These are phyloP conservation scores for Coenonympha arcania DNA, from an alignment of 2,888 invertebrate species.

Conservation along the genomic window DNA sequence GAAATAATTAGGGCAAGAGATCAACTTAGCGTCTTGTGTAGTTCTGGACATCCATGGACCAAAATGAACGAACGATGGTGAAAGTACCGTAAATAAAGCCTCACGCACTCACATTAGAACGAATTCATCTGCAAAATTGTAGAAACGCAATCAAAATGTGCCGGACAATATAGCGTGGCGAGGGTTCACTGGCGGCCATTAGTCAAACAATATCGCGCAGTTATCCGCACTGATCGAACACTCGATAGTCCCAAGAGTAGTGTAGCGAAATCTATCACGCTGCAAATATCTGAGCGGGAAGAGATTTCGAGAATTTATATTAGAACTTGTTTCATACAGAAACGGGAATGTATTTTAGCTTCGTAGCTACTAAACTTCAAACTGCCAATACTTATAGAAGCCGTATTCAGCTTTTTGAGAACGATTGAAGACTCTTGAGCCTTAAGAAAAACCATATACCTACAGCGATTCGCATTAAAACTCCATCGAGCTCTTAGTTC, in stretches of 20 bases:
- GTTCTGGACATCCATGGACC: too few species aligned
- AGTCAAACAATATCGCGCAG: constrained; percentile 54
- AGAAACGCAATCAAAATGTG: constrained; percentile 31
- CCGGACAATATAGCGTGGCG: constrained; percentile 47
- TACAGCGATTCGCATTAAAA: too few species aligned
- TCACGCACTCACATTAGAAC: neutral
- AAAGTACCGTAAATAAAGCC: neutral
- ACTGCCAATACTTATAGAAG: too few species aligned
- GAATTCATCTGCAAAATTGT: constrained; percentile 3
- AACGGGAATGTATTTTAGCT: neutral
- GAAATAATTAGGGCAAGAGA: too few species aligned
- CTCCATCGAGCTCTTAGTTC: too few species aligned
- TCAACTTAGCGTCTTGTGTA: too few species aligned
- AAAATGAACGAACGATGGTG: neutral
- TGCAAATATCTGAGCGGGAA: constrained; percentile 26
- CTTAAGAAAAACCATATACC: too few species aligned
- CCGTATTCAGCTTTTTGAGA: too few species aligned
- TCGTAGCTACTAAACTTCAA: neutral
- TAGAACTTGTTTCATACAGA: constrained; percentile 1
- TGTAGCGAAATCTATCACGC: constrained; percentile 27
- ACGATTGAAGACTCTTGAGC: too few species aligned
- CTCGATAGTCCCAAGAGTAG: constrained; percentile 33
- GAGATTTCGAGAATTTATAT: constrained; percentile 12
- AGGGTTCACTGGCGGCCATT: constrained; percentile 45
- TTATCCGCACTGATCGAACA: constrained; percentile 40